Percentiles rank a stretch among this genome's conserved stretches.
Evolutionary conservation across 2,113 vertebrate species (phyloP).

Genomic region (Gymnarchus niloticus): DNA sequence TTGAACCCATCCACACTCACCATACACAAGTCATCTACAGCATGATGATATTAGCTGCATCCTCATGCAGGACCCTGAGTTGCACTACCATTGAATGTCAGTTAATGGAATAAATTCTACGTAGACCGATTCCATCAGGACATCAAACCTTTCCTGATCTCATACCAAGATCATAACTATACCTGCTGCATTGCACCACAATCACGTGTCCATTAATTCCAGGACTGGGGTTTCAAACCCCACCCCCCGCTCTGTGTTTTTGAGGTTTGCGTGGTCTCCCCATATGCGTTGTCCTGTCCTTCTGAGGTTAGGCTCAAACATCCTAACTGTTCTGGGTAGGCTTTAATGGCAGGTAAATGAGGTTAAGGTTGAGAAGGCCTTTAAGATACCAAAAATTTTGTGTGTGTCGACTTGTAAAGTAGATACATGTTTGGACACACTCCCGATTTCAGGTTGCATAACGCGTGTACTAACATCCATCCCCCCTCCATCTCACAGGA

Average conservation of each 20-base stretch:
- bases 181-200: no score
- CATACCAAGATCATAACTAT: no score
- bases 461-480: constrained; percentile 4
- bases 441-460: not conserved
- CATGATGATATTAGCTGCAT: not conserved
- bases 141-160: not conserved
- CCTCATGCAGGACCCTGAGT: not conserved
- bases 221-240: no score
- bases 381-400: no score
- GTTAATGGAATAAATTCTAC: not conserved
- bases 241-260: no score
- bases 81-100: not conserved
- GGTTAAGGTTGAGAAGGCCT: no score
- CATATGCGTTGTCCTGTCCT: not conserved
- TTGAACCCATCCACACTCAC: not conserved
- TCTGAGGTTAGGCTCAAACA: no score
- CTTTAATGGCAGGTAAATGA: no score
- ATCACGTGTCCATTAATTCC: not conserved
- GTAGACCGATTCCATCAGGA: not conserved
- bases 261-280: not conserved
- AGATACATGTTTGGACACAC: not conserved
- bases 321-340: no score
- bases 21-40: not conserved
- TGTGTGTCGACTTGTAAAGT: no score
- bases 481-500: constrained; percentile 61